phyloP scores from a whole-genome alignment of 2,113 vertebrate species.

The Pedionomus torquatus region DNA sequence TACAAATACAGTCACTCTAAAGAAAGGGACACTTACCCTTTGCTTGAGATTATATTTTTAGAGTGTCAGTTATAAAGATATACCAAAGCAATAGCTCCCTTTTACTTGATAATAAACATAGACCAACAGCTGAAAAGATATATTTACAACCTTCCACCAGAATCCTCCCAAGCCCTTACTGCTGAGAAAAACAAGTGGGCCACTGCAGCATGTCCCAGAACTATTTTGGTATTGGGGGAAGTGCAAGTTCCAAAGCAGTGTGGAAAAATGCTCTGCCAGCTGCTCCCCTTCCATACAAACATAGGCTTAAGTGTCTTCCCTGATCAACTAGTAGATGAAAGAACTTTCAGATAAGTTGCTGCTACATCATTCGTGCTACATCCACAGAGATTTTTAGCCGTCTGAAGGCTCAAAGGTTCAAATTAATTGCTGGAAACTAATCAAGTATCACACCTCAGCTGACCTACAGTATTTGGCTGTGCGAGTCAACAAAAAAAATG shows the following conservation, averaged over 20 bases:
- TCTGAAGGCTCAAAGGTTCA: background rate
- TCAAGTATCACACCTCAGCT: background rate
- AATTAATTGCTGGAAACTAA: background rate
- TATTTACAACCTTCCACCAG: constrained; percentile 58
- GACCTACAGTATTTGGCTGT: background rate
- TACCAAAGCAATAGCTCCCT: constrained; percentile 39
- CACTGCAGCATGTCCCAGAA: constrained; percentile 40
- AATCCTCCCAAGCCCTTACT: constrained; percentile 42
- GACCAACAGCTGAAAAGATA: constrained; percentile 68
- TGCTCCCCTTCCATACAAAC: constrained; percentile 19
- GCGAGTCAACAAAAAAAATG: background rate
- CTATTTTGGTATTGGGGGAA: constrained; percentile 59
- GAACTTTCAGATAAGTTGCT: background rate
- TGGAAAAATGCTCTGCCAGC: constrained; percentile 59
- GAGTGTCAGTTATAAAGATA: constrained; percentile 46
- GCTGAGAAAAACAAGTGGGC: constrained; percentile 60
- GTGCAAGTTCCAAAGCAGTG: constrained; percentile 48
- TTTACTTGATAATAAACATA: constrained; percentile 63
- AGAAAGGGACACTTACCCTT: constrained; percentile 25
- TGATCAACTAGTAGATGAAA: background rate
- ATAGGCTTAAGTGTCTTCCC: background rate
- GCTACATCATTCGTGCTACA: background rate
- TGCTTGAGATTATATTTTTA: constrained; percentile 52
- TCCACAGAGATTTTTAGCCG: background rate
- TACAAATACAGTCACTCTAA: background rate